These are phyloP conservation scores for Coregonus suidteri DNA, from an alignment of 2,797 vertebrate species.

Conservation along the genomic window DNA sequence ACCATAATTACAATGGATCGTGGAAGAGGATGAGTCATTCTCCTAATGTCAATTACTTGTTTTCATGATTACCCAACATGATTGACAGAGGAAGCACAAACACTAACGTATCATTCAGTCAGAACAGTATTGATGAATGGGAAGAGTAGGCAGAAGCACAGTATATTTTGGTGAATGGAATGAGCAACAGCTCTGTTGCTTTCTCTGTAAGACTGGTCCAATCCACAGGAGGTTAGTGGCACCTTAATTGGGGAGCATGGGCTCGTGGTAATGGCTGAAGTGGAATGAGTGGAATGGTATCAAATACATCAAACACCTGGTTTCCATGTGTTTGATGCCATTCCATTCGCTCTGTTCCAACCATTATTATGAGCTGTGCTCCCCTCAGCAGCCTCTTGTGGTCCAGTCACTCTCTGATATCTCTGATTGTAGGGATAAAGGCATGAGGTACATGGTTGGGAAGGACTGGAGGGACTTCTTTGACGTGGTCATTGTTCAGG, in stretches of 20 bases:
- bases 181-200: background rate
- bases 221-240: background rate
- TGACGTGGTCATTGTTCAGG: constrained; percentile 84
- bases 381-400: background rate
- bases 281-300: too few species aligned
- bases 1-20: too few species aligned
- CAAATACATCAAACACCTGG: too few species aligned
- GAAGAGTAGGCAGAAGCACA: background rate
- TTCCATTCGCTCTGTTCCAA: too few species aligned
- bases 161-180: background rate
- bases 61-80: background rate
- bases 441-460: constrained; percentile 87
- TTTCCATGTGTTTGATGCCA: too few species aligned
- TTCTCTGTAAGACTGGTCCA: background rate
- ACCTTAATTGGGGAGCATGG: too few species aligned
- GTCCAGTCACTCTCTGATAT: background rate
- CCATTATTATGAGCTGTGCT: too few species aligned
- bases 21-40: background rate
- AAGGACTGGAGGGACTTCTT: constrained; percentile 86
- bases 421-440: constrained; percentile 76
- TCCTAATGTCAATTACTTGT: background rate
- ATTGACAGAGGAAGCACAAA: background rate
- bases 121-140: background rate
- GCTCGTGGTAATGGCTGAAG: too few species aligned
- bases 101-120: background rate